phyloP scores from a whole-genome alignment of 2,113 vertebrate genomes.

The Gallinago undulata region DNA sequence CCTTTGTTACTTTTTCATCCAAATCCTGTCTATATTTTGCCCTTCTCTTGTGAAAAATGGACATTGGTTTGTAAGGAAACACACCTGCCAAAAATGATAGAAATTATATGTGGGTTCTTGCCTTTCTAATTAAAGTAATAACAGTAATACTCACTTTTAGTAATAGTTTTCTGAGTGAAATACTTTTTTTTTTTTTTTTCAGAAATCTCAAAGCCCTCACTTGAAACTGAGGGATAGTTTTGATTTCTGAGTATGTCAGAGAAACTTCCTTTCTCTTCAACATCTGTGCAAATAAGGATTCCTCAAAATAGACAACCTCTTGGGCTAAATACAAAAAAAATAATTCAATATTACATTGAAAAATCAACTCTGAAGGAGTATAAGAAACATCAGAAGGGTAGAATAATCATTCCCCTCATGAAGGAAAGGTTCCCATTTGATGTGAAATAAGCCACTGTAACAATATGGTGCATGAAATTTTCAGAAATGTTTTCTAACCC shows the following conservation, averaged over 20 bases:
- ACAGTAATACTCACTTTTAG: neutral
- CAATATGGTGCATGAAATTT: neutral
- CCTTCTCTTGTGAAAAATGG: neutral
- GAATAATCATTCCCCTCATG: neutral
- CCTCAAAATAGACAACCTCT: neutral
- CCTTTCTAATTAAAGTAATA: neutral
- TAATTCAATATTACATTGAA: neutral
- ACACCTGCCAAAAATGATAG: neutral
- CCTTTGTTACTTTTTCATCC: neutral
- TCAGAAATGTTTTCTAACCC: neutral
- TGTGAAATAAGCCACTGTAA: neutral
- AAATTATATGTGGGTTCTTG: neutral
- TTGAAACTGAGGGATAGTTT: neutral
- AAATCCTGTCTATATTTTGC: neutral
- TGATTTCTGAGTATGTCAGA: neutral
- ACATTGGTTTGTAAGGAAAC: neutral
- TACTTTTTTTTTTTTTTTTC: neutral
- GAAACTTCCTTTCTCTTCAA: neutral
- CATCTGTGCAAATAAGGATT: neutral
- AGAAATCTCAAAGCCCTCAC: neutral
- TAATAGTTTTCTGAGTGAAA: neutral
- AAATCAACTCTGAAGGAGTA: neutral
- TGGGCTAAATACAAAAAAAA: neutral
- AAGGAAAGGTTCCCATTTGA: neutral
- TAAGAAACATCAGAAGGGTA: neutral